A percentile compares a stretch with the other conserved stretches of the same genome.
Conservation (phyloP, 2,113 vertebrate species). For the Austrofundulus limnaeus region DNA sequence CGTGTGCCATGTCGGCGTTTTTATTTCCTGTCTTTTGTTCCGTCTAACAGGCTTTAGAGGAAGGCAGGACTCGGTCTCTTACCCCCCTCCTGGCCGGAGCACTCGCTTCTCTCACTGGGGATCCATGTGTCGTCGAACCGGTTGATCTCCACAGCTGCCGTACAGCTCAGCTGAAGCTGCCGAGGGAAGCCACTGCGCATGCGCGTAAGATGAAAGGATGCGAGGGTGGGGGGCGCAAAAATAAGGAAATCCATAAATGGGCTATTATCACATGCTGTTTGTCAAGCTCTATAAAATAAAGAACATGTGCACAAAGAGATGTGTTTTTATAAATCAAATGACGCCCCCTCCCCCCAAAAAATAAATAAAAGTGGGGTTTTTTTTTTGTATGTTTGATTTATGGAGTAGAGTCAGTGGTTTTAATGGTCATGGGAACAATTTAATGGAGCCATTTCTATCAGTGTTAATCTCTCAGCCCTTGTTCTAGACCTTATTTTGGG, state of each 20-base stretch:
- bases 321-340: too few relatives aligned
- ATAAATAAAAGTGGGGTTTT: too few relatives aligned
- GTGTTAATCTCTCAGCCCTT: too few relatives aligned
- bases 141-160: slow-evolving; percentile 32
- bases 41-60: background rate
- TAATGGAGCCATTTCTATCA: too few relatives aligned
- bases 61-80: slow-evolving; percentile 38
- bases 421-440: too few relatives aligned
- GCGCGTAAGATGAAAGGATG: slow-evolving; percentile 27
- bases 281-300: background rate
- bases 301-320: too few relatives aligned
- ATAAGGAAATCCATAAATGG: background rate
- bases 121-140: slow-evolving; percentile 48
- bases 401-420: too few relatives aligned
- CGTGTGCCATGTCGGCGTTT: slow-evolving; percentile 3
- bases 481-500: too few relatives aligned
- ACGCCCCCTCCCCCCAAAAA: too few relatives aligned
- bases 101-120: slow-evolving; percentile 47
- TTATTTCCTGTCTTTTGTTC: slow-evolving; percentile 3
- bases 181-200: slow-evolving; percentile 50
- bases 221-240: slow-evolving; percentile 5
- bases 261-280: background rate
- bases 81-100: slow-evolving; percentile 50
- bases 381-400: too few relatives aligned
- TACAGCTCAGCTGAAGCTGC: slow-evolving; percentile 35